Percentiles rank a stretch among this genome's conserved stretches.
These are phyloP conservation scores for Erebia aethiops DNA, from an alignment of 2,888 invertebrate genomes.

Conservation along the genomic window DNA sequence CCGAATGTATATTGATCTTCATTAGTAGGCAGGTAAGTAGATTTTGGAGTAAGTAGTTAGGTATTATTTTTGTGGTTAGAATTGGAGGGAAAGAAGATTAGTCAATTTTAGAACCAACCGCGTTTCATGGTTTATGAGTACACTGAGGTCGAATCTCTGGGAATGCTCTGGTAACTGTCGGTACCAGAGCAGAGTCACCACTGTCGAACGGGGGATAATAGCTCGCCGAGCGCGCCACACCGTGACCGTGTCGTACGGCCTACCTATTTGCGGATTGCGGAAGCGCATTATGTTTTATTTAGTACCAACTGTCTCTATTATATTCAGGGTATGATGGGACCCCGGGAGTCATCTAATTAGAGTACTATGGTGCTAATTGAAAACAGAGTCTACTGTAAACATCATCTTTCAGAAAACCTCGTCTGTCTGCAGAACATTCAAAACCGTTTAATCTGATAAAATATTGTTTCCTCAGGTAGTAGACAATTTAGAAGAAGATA, in stretches of 20 bases:
- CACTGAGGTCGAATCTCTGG: slow-evolving; percentile 13
- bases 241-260: slow-evolving; percentile 55
- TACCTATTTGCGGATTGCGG: slow-evolving; percentile 31
- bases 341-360: background rate
- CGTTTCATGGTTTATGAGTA: slow-evolving; percentile 21
- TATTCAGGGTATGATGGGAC: background rate
- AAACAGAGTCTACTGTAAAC: background rate
- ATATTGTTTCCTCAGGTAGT: slow-evolving; percentile 56
- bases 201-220: slow-evolving; percentile 65
- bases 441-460: background rate
- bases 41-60: background rate
- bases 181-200: slow-evolving; percentile 14
- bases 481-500: slow-evolving; percentile 66
- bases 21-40: too few species aligned
- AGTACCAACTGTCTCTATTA: background rate
- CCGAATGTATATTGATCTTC: too few species aligned
- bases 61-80: background rate
- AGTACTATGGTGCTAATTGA: background rate
- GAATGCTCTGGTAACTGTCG: slow-evolving; percentile 32
- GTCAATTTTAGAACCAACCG: background rate
- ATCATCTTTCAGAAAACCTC: too few species aligned
- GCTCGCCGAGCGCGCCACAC: slow-evolving; percentile 52
- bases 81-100: background rate
- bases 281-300: slow-evolving; percentile 18
- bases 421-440: background rate